phyloP scores from a whole-genome alignment of 2,797 vertebrate species.

The Smutsia temminckii region DNA sequence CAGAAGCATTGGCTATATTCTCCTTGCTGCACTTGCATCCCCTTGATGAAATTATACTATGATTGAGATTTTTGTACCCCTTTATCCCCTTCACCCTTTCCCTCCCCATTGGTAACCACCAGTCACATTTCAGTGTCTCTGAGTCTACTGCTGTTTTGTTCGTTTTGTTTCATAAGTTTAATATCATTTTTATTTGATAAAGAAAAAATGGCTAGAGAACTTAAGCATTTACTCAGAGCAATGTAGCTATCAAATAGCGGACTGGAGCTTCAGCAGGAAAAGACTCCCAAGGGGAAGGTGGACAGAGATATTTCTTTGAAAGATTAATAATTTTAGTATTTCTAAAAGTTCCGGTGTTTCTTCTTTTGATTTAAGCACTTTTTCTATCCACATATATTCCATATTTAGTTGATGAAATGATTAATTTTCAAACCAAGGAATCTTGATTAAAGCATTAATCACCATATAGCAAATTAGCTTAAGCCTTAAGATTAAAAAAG shows the following conservation, averaged over 20 bases:
- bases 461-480: slow-evolving; percentile 75
- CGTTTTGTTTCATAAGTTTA: neutral
- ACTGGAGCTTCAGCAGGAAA: neutral
- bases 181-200: neutral
- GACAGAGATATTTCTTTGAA: slow-evolving; percentile 19
- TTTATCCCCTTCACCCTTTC: too few species aligned
- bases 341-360: slow-evolving; percentile 52
- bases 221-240: neutral
- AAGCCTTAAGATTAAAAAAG: slow-evolving; percentile 69
- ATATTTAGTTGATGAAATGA: slow-evolving; percentile 72
- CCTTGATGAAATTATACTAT: too few species aligned
- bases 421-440: slow-evolving; percentile 77
- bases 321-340: slow-evolving; percentile 46
- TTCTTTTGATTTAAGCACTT: slow-evolving; percentile 71
- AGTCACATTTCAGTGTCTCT: too few species aligned
- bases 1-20: too few species aligned
- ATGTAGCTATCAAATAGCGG: neutral
- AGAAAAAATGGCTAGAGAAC: neutral
- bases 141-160: too few species aligned
- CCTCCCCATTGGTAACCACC: too few species aligned
- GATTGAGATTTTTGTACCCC: too few species aligned
- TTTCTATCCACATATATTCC: slow-evolving; percentile 53
- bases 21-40: too few species aligned
- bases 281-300: neutral
- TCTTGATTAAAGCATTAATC: slow-evolving; percentile 79